phyloP scores from a whole-genome alignment of 2,888 invertebrate genomes.

The Calliscelio sp. region DNA sequence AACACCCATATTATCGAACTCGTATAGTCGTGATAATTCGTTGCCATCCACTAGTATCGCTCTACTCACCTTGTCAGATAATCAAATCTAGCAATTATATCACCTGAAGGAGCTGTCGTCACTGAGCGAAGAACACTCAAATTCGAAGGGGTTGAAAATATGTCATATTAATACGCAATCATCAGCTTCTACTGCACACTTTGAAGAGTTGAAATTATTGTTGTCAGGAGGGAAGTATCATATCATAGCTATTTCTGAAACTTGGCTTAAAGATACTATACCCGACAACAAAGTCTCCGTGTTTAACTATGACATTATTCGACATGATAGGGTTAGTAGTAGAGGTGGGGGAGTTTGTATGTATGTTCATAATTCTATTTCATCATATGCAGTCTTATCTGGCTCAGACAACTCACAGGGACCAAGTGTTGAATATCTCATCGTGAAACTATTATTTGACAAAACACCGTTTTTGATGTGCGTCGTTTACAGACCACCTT shows the following conservation, averaged over 20 bases:
- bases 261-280: background rate
- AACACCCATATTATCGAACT: too few relatives aligned
- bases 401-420: too few relatives aligned
- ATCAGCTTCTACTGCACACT: background rate
- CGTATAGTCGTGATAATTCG: too few relatives aligned
- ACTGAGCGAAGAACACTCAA: too few relatives aligned
- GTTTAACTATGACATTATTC: background rate
- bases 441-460: background rate
- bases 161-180: background rate
- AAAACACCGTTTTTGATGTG: background rate
- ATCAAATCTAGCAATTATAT: too few relatives aligned
- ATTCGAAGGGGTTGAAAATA: background rate
- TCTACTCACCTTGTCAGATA: too few relatives aligned
- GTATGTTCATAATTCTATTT: background rate
- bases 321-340: background rate
- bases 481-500: background rate
- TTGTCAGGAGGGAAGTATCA: background rate
- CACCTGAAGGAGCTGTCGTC: too few relatives aligned
- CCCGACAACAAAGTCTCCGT: background rate
- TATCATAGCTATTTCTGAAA: background rate
- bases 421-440: background rate
- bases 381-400: background rate
- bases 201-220: background rate
- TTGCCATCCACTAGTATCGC: too few relatives aligned
- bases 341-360: background rate